Percentiles rank a stretch among this genome's conserved stretches.
phyloP scores from a whole-genome alignment of 2,113 vertebrate species.

The Triplophysa tibetana region DNA sequence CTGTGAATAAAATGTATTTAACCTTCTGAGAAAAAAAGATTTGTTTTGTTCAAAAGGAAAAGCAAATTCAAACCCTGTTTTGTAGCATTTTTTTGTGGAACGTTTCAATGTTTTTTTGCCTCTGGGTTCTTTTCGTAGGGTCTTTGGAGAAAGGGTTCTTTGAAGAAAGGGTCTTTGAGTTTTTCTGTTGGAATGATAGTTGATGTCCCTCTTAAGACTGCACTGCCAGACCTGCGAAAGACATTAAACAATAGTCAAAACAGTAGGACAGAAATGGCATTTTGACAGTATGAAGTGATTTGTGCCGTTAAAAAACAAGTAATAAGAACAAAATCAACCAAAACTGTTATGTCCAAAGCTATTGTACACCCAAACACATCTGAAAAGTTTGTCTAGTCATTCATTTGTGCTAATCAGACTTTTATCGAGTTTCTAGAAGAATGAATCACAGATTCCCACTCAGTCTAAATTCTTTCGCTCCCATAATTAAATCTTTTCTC shows the following conservation, averaged over 20 bases:
- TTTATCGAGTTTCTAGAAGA: not conserved
- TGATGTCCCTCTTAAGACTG: not conserved
- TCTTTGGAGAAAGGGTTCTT: constrained; percentile 1
- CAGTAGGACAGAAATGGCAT: not conserved
- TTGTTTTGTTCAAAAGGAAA: no score
- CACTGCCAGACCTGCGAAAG: not conserved
- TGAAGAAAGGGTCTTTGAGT: constrained; percentile 8
- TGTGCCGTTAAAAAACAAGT: not conserved
- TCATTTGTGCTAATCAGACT: not conserved
- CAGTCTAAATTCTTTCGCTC: not conserved
- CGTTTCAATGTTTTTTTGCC: not conserved
- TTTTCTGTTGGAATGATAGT: not conserved
- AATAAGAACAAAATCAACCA: not conserved
- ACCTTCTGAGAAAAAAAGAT: no score
- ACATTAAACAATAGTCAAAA: not conserved
- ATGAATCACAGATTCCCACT: not conserved
- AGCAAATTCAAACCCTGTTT: not conserved
- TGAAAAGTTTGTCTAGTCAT: not conserved
- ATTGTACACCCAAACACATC: not conserved
- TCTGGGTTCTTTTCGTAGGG: not conserved
- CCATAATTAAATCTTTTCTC: constrained; percentile 17
- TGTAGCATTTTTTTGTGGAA: not conserved
- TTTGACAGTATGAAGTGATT: not conserved
- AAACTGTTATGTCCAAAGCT: not conserved
- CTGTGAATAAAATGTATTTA: no score